A percentile compares a stretch with the other conserved stretches of the same genome.
Conservation (phyloP, 2,888 invertebrate species). For the Rhamnusium bicolor region DNA sequence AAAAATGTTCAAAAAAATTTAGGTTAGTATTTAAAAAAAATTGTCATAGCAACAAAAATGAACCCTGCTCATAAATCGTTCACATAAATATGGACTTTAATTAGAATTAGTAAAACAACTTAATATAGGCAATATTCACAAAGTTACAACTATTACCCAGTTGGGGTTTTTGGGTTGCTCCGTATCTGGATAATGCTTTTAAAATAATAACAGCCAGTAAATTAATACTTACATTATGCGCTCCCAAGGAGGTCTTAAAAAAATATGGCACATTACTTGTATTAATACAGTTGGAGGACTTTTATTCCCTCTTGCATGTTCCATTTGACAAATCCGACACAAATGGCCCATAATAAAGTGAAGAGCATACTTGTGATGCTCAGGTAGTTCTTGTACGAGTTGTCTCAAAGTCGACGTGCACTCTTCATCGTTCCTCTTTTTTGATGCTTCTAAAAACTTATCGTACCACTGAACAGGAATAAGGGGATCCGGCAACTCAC, state of each 20-base stretch:
- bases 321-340: conserved; percentile 80
- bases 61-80: too few species aligned
- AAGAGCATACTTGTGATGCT: conserved; percentile 77
- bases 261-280: conserved; percentile 82
- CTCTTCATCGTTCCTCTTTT: conserved; percentile 72
- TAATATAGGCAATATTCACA: too few species aligned
- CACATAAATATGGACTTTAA: too few species aligned
- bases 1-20: too few species aligned
- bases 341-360: conserved; percentile 81
- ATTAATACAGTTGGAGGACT: conserved; percentile 80
- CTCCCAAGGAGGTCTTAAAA: conserved; percentile 84
- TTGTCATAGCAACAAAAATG: too few species aligned
- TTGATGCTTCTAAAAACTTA: conserved; percentile 76
- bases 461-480: conserved; percentile 84
- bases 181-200: background rate
- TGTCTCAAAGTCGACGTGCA: conserved; percentile 73
- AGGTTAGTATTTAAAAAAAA: too few species aligned
- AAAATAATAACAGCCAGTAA: too few species aligned
- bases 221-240: conserved; percentile 78
- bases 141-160: too few species aligned
- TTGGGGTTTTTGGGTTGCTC: too few species aligned
- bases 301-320: conserved; percentile 76
- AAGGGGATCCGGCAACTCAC: conserved; percentile 83
- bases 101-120: too few species aligned
- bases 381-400: conserved; percentile 77